A percentile compares a stretch with the other conserved stretches of the same genome.
Evolutionary conservation across 1,140 invertebrate genomes (phyloP).

Genomic region (Drosophila orosa): DNA sequence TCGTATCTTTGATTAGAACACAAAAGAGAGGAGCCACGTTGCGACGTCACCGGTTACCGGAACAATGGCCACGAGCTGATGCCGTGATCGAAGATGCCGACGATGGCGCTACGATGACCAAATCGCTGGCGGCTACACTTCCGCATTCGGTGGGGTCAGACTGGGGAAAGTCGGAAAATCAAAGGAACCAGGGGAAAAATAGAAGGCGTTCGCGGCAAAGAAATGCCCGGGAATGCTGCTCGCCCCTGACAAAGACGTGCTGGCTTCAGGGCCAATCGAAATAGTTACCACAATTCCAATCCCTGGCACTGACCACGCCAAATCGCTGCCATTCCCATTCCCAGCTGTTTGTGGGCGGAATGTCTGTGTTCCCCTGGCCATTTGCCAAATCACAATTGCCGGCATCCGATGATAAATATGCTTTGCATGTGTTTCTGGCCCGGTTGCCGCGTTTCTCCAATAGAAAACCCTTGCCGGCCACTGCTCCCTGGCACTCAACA

Average conservation of each 20-base stretch:
- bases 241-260: slow-evolving; percentile 36
- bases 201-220: slow-evolving; percentile 31
- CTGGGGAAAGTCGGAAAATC: slow-evolving; percentile 2
- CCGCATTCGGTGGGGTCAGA: slow-evolving; percentile 21
- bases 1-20: slow-evolving; percentile 19
- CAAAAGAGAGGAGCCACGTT: not conserved
- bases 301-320: slow-evolving; percentile 67
- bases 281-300: slow-evolving; percentile 40
- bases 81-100: slow-evolving; percentile 56
- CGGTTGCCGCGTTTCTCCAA: slow-evolving; percentile 1
- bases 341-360: slow-evolving; percentile 59
- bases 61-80: slow-evolving; percentile 58
- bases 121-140: slow-evolving; percentile 21
- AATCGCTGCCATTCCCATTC: slow-evolving; percentile 56
- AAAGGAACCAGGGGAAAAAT: not conserved
- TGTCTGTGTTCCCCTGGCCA: slow-evolving; percentile 39
- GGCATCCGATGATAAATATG: slow-evolving; percentile 38
- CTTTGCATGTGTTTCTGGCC: slow-evolving; percentile 15
- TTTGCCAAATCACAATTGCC: slow-evolving; percentile 56
- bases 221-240: slow-evolving; percentile 27
- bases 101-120: slow-evolving; percentile 35
- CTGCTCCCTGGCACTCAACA: slow-evolving; percentile 7
- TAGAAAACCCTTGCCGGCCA: slow-evolving; percentile 12
- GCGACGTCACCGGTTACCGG: slow-evolving; percentile 63
- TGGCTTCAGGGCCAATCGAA: slow-evolving; percentile 53